These are phyloP conservation scores for Lordiphosa andalusiaca DNA, from an alignment of 2,888 invertebrate species.

Conservation along the genomic window DNA sequence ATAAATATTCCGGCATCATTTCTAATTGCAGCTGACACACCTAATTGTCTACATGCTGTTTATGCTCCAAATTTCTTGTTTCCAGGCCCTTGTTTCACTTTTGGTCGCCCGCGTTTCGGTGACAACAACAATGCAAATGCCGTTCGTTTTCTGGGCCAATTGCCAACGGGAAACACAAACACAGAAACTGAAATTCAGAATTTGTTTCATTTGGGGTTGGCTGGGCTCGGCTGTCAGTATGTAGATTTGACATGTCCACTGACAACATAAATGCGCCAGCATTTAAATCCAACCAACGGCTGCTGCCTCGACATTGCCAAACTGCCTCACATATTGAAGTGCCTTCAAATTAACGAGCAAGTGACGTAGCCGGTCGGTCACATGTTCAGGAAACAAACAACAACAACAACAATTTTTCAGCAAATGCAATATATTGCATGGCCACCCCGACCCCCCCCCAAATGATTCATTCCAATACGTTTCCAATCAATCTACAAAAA, in stretches of 20 bases:
- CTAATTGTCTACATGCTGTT: slow-evolving; percentile 25
- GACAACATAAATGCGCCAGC: slow-evolving; percentile 66
- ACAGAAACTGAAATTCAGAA: slow-evolving; percentile 15
- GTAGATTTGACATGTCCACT: slow-evolving; percentile 52
- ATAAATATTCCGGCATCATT: slow-evolving; percentile 9
- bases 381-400: slow-evolving; percentile 40
- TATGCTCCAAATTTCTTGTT: slow-evolving; percentile 17
- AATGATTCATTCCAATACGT: slow-evolving; percentile 10
- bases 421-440: slow-evolving; percentile 31
- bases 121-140: slow-evolving; percentile 15
- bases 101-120: slow-evolving; percentile 12
- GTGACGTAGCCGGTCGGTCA: slow-evolving; percentile 35
- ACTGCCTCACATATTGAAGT: slow-evolving; percentile 49
- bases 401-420: slow-evolving; percentile 36
- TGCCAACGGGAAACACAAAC: slow-evolving; percentile 50
- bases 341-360: slow-evolving; percentile 48
- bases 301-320: slow-evolving; percentile 40
- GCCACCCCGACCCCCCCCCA: too few relatives aligned
- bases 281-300: slow-evolving; percentile 38
- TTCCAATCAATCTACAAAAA: slow-evolving; percentile 52
- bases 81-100: slow-evolving; percentile 31
- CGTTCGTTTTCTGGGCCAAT: slow-evolving; percentile 51
- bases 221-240: neutral
- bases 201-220: slow-evolving; percentile 24
- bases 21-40: slow-evolving; percentile 33